These are phyloP conservation scores for Zosterops borbonicus DNA, from an alignment of 2,113 vertebrate genomes.

Conservation along the genomic window DNA sequence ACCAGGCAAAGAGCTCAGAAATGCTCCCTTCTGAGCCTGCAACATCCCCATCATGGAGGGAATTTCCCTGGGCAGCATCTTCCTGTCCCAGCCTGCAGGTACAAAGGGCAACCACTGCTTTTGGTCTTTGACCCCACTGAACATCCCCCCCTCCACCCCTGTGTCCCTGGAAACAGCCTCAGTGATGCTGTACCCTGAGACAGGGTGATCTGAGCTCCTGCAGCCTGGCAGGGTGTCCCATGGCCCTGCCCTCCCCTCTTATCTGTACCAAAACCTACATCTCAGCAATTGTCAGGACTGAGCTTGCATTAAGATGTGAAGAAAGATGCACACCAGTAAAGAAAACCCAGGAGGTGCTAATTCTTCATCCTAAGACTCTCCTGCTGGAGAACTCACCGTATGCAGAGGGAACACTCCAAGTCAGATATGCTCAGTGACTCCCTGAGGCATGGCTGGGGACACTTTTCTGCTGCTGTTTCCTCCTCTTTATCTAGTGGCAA, in stretches of 20 bases:
- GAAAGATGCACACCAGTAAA: not conserved
- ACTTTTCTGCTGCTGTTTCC: not conserved
- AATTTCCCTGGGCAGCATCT: not conserved
- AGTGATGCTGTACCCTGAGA: not conserved
- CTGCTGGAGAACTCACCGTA: slow-evolving; percentile 73
- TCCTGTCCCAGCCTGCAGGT: not conserved
- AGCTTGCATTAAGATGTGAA: not conserved
- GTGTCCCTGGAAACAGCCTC: not conserved
- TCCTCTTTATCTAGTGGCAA: not conserved
- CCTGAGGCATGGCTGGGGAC: not conserved
- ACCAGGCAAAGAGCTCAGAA: not conserved
- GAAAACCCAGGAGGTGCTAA: not conserved
- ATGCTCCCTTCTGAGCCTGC: not conserved
- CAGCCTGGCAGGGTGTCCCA: not conserved
- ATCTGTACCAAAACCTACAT: not conserved
- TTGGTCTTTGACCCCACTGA: not conserved
- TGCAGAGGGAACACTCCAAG: slow-evolving; percentile 90
- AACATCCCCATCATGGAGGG: not conserved
- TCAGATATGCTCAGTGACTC: slow-evolving; percentile 79
- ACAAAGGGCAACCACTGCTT: not conserved
- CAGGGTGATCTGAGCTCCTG: not conserved
- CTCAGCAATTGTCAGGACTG: not conserved
- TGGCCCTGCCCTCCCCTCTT: not conserved
- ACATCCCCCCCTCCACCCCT: not conserved
- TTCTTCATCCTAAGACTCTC: not conserved